Base-by-base conservation (phyloP, 1,140 invertebrate species). In the Drosophila truncata region DNA sequence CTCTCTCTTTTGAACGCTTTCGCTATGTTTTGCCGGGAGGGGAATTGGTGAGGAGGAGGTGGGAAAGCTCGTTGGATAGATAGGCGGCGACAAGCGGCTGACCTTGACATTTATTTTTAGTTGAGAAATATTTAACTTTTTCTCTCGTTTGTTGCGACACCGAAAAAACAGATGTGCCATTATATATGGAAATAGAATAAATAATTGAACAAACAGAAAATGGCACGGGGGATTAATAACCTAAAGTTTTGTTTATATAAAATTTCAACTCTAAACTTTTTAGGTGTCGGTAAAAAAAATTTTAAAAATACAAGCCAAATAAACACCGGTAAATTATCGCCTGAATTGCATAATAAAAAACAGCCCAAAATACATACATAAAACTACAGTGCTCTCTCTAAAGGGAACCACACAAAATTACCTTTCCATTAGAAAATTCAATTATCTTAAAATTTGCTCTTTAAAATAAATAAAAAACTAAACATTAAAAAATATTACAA, bases 71-170 rank as follows among this genome's bases (percentile, higher is more conserved):
- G 16, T 31, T 41, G 60, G 44, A 67, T 71, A 72, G 67, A 59
- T 72, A 77, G 33, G 58, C 39, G 33, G 65, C 39, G 55, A 77
- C 42, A 69, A 61, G 50, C 64, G 50, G 79, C 65, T 82, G 86
- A 90, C 86, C 86, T 91, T 90, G 86, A 90, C 86, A 90, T 90
- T 90, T 90, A 90, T 90, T 90, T 90, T 80, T 90, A 90, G 90
- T 78, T 80, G 61, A 60, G 78, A 74, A 67, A 62, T 85, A 79
- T 90, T 87, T 59, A 78, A 90, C 70, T 67, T 79, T 81, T 85
- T 90, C 78, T 85, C 66, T 90, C 66, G 50, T 64, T 82, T 20
- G 41, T 58, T 54, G 60, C 59, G 42, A 70, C 70, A 50, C 14
- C 50, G 16, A 23, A 47, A 23, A 44, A 74, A 76, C 58, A 80